These are phyloP conservation scores for Drosophila rubida DNA, from an alignment of 2,888 invertebrate species.

Conservation along the genomic window DNA sequence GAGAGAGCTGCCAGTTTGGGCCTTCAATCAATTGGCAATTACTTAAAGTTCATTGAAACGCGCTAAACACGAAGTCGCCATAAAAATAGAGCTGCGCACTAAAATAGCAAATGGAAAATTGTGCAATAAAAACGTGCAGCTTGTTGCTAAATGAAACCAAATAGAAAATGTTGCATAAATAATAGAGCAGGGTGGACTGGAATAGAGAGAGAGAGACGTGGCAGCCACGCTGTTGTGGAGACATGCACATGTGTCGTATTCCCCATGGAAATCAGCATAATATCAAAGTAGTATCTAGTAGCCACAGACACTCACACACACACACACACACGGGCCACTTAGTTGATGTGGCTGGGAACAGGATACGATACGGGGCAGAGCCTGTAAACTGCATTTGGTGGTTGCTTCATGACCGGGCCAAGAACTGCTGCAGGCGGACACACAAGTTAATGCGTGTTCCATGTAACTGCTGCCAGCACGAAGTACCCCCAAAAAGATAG, in stretches of 20 bases:
- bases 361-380: neutral
- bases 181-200: slow-evolving; percentile 57
- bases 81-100: slow-evolving; percentile 58
- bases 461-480: slow-evolving; percentile 36
- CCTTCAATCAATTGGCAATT: slow-evolving; percentile 81
- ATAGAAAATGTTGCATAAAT: slow-evolving; percentile 76
- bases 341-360: slow-evolving; percentile 29
- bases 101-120: slow-evolving; percentile 46
- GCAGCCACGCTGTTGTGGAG: too few species aligned
- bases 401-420: slow-evolving; percentile 47
- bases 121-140: slow-evolving; percentile 60
- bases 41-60: slow-evolving; percentile 75
- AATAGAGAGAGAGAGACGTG: neutral
- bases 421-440: neutral
- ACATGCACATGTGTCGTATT: slow-evolving; percentile 68
- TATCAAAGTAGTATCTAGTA: slow-evolving; percentile 58
- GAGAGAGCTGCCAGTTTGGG: slow-evolving; percentile 16
- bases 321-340: slow-evolving; percentile 47
- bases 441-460: slow-evolving; percentile 53
- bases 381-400: slow-evolving; percentile 56
- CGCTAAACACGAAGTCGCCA: slow-evolving; percentile 77
- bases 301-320: slow-evolving; percentile 25
- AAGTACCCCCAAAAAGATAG: slow-evolving; percentile 11
- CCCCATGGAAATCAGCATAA: slow-evolving; percentile 82
- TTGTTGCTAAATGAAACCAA: slow-evolving; percentile 48